phyloP scores from a whole-genome alignment of 2,113 vertebrate species.

The Ciconia boyciana region DNA sequence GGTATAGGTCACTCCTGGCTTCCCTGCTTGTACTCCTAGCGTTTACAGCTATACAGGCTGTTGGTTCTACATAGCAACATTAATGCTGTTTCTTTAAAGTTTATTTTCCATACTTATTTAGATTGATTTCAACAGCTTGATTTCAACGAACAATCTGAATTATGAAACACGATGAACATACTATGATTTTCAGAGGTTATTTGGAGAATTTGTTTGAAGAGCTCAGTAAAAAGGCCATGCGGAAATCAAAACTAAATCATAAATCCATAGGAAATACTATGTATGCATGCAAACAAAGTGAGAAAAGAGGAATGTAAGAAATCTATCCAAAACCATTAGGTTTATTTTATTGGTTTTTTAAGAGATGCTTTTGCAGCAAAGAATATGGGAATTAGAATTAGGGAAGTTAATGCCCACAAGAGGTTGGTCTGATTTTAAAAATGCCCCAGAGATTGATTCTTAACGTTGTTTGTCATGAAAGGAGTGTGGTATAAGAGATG shows the following conservation, averaged over 20 bases:
- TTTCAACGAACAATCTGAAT: background rate
- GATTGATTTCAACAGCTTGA: background rate
- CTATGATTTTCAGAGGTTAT: background rate
- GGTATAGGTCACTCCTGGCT: background rate
- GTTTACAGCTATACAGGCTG: background rate
- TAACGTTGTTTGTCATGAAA: background rate
- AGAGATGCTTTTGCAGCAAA: background rate
- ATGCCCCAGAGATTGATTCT: background rate
- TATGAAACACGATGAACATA: accelerated
- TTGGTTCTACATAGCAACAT: background rate
- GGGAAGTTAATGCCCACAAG: background rate
- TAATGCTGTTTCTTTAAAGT: background rate
- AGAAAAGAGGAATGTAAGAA: background rate
- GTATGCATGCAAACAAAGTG: background rate
- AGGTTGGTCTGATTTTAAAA: background rate
- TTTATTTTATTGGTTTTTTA: background rate
- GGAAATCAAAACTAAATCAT: background rate
- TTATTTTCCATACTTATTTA: background rate
- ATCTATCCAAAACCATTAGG: background rate
- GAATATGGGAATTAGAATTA: background rate
- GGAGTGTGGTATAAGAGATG: background rate
- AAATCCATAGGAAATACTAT: background rate
- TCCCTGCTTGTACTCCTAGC: background rate
- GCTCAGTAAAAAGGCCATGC: background rate
- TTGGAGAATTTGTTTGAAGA: background rate